Conservation (phyloP, 1,140 invertebrate species). For the Hermatobates lingyangjiaoensis region DNA sequence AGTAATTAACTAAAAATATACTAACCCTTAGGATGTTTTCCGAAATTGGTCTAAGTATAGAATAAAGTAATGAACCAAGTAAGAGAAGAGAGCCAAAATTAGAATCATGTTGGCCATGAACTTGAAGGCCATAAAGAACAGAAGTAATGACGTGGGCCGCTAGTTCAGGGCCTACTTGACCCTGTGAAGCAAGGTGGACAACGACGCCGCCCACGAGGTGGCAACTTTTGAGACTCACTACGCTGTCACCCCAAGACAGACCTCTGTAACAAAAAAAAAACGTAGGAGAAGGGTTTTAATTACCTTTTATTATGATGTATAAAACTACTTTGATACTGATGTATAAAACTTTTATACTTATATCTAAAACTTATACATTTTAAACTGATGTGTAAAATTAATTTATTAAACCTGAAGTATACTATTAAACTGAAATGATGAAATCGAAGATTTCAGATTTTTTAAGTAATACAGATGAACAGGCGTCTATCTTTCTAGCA, state of each 20-base stretch:
- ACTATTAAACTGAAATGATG: too few species aligned
- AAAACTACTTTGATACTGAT: too few species aligned
- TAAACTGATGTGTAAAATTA: too few species aligned
- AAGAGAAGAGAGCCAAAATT: conserved; percentile 36
- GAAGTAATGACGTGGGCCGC: conserved; percentile 48
- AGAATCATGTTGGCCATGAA: conserved; percentile 68
- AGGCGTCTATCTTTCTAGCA: too few species aligned
- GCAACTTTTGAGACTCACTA: conserved; percentile 52
- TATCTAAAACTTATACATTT: too few species aligned
- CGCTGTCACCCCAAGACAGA: conserved; percentile 71
- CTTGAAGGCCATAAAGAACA: conserved; percentile 50
- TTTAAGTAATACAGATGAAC: too few species aligned
- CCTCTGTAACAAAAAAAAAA: conserved; percentile 31
- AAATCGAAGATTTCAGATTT: too few species aligned
- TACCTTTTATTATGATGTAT: too few species aligned
- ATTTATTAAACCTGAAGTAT: too few species aligned
- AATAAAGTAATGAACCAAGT: conserved; percentile 53
- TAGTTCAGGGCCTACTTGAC: conserved; percentile 39
- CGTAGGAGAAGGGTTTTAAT: conserved; percentile 21
- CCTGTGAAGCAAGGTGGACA: conserved; percentile 33
- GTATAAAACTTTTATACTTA: too few species aligned
- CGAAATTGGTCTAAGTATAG: conserved; percentile 53
- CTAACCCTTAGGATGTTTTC: conserved; percentile 35
- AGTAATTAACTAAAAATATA: not conserved
- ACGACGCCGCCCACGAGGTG: conserved; percentile 46